Conservation (phyloP, 2,113 vertebrate species). For the Cebus imitator region DNA sequence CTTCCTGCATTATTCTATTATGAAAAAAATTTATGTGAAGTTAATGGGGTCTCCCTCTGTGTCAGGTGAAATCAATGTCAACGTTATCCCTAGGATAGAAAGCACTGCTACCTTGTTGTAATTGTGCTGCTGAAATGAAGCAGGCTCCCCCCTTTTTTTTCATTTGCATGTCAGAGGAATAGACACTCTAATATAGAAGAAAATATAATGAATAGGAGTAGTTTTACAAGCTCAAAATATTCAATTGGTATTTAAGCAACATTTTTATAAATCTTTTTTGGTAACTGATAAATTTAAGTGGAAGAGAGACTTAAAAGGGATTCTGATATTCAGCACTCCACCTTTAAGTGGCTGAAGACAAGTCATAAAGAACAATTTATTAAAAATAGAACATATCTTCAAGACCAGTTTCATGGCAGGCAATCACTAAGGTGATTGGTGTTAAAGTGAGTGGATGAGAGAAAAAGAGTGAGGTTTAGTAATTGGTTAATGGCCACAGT, state of each 20-base stretch:
- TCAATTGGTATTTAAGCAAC: not conserved
- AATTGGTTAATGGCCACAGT: slow-evolving; percentile 30
- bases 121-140: not conserved
- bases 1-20: not conserved
- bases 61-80: slow-evolving; percentile 31
- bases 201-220: not conserved
- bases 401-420: not conserved
- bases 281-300: not conserved
- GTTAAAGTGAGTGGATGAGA: not conserved
- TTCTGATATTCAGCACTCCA: not conserved
- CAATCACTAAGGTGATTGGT: not conserved
- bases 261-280: not conserved
- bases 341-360: not conserved
- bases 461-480: not conserved
- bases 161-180: not conserved
- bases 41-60: not conserved
- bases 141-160: not conserved
- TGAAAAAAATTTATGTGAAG: not conserved
- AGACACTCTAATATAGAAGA: not conserved
- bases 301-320: not conserved
- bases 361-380: not conserved
- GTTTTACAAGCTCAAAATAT: not conserved
- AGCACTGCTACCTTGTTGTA: not conserved
- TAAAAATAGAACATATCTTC: not conserved
- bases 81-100: not conserved